Conservation (phyloP, 92 coral and sea anemone genomes). For the Phymanthus crucifer region DNA sequence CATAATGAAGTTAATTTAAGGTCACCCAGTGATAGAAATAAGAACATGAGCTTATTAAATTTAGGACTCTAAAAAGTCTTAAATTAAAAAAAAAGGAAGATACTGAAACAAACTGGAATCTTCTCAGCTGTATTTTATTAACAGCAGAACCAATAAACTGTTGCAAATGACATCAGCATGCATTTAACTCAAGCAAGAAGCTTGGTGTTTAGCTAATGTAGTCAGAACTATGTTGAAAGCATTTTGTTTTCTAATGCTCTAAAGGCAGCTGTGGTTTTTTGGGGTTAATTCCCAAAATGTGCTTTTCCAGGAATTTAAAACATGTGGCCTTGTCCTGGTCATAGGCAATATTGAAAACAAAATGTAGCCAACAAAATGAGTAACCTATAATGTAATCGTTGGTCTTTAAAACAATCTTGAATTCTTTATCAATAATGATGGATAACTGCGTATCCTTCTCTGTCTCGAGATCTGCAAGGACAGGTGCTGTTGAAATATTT, state of each 20-base stretch:
- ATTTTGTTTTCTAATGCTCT: conserved; percentile 14
- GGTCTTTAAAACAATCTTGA: neutral
- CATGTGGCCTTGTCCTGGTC: conserved; percentile 1
- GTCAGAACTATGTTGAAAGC: neutral
- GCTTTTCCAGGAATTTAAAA: conserved; percentile 4
- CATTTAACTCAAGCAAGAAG: too few species aligned
- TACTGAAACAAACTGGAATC: neutral
- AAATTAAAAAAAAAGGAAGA: neutral
- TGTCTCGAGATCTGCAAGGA: neutral
- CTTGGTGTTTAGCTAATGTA: too few species aligned
- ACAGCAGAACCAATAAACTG: neutral
- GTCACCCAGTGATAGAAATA: neutral
- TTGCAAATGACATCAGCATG: too few species aligned
- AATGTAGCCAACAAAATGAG: neutral
- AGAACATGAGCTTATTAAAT: neutral
- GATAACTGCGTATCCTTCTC: neutral
- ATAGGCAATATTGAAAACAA: conserved; percentile 4
- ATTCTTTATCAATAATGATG: neutral
- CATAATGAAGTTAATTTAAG: neutral
- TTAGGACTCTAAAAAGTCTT: neutral
- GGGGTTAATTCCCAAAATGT: conserved; percentile 8
- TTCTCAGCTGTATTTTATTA: neutral
- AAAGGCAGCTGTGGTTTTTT: conserved; percentile 9
- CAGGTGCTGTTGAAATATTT: too few species aligned
- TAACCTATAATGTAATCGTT: neutral